Conservation (phyloP, 2,113 vertebrate species). For the Hippocampus comes region DNA sequence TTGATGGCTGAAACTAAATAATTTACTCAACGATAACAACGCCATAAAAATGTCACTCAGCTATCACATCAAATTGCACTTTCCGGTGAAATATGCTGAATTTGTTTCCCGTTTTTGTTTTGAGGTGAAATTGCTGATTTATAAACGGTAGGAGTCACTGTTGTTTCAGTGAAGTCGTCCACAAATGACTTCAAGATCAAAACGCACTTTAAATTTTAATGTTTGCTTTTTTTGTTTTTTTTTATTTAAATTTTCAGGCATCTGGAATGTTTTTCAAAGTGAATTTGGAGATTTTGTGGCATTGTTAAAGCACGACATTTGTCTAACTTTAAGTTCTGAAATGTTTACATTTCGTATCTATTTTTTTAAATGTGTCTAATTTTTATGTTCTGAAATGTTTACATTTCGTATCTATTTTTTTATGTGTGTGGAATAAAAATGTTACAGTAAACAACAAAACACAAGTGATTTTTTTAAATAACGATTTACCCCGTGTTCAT, state of each 20-base stretch:
- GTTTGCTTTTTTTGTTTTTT: neutral
- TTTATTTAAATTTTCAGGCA: neutral
- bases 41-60: neutral
- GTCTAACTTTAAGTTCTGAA: neutral
- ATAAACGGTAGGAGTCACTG: neutral
- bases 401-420: neutral
- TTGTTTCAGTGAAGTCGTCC: neutral
- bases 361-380: neutral
- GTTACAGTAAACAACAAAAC: neutral
- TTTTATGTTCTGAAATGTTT: neutral
- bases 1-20: too few relatives aligned
- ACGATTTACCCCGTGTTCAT: neutral
- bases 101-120: neutral
- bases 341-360: neutral
- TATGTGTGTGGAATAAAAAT: neutral
- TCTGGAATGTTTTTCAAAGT: constrained; percentile 1
- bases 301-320: neutral
- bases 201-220: neutral
- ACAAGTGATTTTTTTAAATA: neutral
- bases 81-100: neutral
- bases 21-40: neutral
- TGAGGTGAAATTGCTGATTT: neutral
- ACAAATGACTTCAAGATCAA: neutral
- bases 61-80: neutral
- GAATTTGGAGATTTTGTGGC: neutral